Base-by-base conservation (phyloP, 2,113 vertebrate genomes). In the Thomomys bottae region DNA sequence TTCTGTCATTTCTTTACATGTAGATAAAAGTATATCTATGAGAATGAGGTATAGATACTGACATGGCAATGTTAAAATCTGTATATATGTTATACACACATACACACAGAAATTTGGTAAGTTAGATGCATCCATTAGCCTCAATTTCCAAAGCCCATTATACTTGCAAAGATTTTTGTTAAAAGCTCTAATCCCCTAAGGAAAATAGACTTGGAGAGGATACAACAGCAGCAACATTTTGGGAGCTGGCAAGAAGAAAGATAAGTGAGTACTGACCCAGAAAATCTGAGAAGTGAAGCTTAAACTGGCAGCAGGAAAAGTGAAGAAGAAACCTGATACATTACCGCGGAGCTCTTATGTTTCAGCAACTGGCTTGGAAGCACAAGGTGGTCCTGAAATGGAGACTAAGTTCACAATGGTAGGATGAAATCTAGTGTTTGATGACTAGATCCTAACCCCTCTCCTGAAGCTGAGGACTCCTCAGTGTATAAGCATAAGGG, bases 161-260 rank as follows among this genome's bases (percentile, higher is more conserved):
- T 54, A 42, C n/a, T 71, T 59, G 57, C 15, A 78, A 59, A 24
- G 2, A 34, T 20, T 75, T 34, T 34, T 54, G 49, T 66, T 20
- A 83, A 90, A 90, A 54, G 82, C 57, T 88, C 15, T 84, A 18
- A 67, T 73, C 4, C 15, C n/a, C 81, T 63, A 88, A 76, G 64
- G 42, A 66, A 84, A 92, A 87, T 7, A 84, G 11, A 26, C 49
- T 30, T 34, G 28, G 63, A 88, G 34, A 68, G 49, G 30, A 82
- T 59, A 84, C 1, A 64, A 57, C 0, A 64, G 67, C 23, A 84
- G n/a, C 6, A 49, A 18, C 5, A 45, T 88, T 87, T 90, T 63
- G 9, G 66, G 36, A 85, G 1, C 45, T 23, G 68, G 73, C 54
- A 81, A 90, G 78, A 30, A 54, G 38, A 77, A 73, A 57, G 6